phyloP scores from a whole-genome alignment of 1,140 invertebrate species.

The Triops longicaudatus region DNA sequence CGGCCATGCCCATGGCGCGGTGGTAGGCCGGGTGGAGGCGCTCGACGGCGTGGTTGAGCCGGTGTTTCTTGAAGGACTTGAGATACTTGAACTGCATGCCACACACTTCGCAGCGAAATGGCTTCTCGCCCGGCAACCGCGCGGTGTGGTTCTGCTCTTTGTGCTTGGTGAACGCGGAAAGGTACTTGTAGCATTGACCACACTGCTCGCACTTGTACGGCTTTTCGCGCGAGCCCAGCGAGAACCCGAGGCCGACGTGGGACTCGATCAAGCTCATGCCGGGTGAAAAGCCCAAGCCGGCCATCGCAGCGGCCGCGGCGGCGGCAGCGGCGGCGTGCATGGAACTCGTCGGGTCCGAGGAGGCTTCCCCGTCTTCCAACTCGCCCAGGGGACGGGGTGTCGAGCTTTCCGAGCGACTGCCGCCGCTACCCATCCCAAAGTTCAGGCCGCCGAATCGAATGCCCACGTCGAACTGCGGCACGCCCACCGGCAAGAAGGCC shows the following conservation, averaged over 20 bases:
- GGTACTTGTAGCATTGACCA: slow-evolving; percentile 77
- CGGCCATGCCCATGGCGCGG: slow-evolving; percentile 16
- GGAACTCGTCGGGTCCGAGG: not conserved
- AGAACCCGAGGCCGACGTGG: slow-evolving; percentile 32
- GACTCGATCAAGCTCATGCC: slow-evolving; percentile 29
- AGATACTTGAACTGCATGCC: slow-evolving; percentile 81
- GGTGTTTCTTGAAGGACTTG: slow-evolving; percentile 80
- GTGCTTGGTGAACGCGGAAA: slow-evolving; percentile 78
- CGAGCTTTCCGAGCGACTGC: slow-evolving; percentile 22
- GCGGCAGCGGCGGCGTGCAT: slow-evolving; percentile 29
- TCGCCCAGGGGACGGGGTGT: slow-evolving; percentile 16
- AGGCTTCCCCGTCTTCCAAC: slow-evolving; percentile 28
- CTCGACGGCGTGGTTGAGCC: slow-evolving; percentile 73
- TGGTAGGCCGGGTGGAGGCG: slow-evolving; percentile 48
- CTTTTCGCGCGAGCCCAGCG: slow-evolving; percentile 54
- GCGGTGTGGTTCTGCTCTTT: slow-evolving; percentile 79
- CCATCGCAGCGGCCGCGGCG: slow-evolving; percentile 29
- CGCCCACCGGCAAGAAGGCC: slow-evolving; percentile 19
- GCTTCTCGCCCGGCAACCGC: slow-evolving; percentile 70
- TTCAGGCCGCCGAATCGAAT: slow-evolving; percentile 25
- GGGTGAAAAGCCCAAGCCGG: slow-evolving; percentile 16
- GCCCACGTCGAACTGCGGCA: slow-evolving; percentile 27
- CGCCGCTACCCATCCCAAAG: slow-evolving; percentile 1
- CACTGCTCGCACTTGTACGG: slow-evolving; percentile 86
- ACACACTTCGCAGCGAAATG: slow-evolving; percentile 80